A percentile compares a stretch with the other conserved stretches of the same genome.
Conservation (phyloP, 1,140 invertebrate species). For the Ceratina calcarata region DNA sequence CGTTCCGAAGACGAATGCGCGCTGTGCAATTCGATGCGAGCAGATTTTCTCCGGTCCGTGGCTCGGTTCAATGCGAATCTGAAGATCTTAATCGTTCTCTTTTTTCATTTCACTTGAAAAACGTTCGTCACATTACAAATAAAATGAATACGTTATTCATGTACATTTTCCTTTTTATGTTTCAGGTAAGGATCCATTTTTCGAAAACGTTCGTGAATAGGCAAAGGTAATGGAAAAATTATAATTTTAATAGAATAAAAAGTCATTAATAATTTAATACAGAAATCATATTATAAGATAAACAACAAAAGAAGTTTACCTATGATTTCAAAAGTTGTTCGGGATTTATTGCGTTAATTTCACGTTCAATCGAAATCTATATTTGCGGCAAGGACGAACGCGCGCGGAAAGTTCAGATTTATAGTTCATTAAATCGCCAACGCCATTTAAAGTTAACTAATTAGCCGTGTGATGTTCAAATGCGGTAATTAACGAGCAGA, state of each 20-base stretch:
- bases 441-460: conserved; percentile 36
- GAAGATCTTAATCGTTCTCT: not conserved
- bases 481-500: conserved; percentile 6
- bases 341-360: conserved; percentile 16
- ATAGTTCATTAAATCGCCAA: conserved; percentile 37
- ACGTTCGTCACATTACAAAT: not conserved
- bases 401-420: conserved; percentile 25
- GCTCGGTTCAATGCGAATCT: too few relatives aligned
- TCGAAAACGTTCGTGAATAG: too few relatives aligned
- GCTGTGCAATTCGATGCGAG: not conserved
- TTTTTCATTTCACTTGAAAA: not conserved
- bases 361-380: conserved; percentile 4
- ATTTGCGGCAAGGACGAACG: not conserved
- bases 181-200: conserved; percentile 1
- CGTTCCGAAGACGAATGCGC: not conserved
- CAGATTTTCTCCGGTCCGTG: too few relatives aligned
- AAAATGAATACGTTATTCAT: too few relatives aligned
- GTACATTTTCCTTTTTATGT: not conserved
- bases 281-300: too few relatives aligned
- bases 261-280: too few relatives aligned
- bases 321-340: too few relatives aligned
- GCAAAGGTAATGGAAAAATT: too few relatives aligned
- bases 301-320: too few relatives aligned
- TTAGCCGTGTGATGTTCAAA: conserved; percentile 35
- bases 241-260: too few relatives aligned